Evolutionary conservation across 2,888 invertebrate species (phyloP).

Genomic region (Pharmacophagus antenor): DNA sequence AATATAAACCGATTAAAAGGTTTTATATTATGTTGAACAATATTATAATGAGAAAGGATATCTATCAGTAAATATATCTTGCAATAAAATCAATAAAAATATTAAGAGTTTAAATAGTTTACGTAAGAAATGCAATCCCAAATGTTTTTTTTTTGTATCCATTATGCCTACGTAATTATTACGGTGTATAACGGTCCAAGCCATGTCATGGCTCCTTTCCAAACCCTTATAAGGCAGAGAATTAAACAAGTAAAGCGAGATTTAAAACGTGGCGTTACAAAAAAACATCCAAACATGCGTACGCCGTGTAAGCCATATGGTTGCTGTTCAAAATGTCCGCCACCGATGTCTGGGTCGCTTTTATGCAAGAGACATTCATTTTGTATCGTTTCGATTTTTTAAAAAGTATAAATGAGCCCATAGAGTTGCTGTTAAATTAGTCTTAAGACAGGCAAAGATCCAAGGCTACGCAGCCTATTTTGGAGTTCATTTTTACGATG

Average conservation of each 20-base stretch:
- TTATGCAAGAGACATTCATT: conserved; percentile 2
- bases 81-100: no score
- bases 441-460: neutral
- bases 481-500: no score
- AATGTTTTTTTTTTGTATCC: conserved; percentile 29
- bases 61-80: no score
- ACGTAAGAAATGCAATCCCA: neutral
- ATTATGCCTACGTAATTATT: conserved; percentile 49
- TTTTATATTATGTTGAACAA: no score
- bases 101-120: neutral
- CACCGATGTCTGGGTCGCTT: conserved; percentile 27
- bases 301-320: conserved; percentile 62
- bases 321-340: conserved; percentile 41
- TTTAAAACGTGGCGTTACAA: conserved; percentile 48
- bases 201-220: conserved; percentile 63
- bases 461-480: neutral
- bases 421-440: neutral
- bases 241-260: conserved; percentile 45
- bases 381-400: neutral
- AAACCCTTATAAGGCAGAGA: conserved; percentile 58
- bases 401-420: neutral
- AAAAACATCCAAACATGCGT: conserved; percentile 54
- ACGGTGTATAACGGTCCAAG: conserved; percentile 52
- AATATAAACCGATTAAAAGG: no score
- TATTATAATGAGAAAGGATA: no score